phyloP scores from a whole-genome alignment of 2,888 invertebrate species.

The Mesorhabditis spiculigera region DNA sequence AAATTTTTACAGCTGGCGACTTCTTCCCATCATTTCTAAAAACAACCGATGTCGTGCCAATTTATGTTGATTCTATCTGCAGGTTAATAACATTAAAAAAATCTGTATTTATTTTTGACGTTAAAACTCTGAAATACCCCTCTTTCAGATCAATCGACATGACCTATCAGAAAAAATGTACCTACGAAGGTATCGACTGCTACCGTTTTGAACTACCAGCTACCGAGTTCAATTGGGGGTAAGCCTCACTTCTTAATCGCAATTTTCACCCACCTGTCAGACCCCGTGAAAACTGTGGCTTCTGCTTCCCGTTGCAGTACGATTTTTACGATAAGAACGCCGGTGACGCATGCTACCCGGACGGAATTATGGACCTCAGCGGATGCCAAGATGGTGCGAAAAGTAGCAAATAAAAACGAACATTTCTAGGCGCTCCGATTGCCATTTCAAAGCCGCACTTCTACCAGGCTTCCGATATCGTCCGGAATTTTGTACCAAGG shows the following conservation, averaged over 20 bases:
- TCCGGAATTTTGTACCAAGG: constrained; percentile 36
- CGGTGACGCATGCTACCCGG: constrained; percentile 32
- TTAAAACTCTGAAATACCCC: neutral
- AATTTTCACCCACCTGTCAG: constrained; percentile 7
- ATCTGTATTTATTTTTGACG: too few species aligned
- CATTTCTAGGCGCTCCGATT: constrained; percentile 68
- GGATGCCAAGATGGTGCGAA: constrained; percentile 24
- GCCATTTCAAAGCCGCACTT: constrained; percentile 89
- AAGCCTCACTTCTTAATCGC: constrained; percentile 14
- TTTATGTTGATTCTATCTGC: constrained; percentile 86
- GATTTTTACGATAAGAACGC: constrained; percentile 27
- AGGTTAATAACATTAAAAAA: constrained; percentile 61
- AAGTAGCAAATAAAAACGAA: constrained; percentile 5
- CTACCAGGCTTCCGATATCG: constrained; percentile 74
- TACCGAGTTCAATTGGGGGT: constrained; percentile 26
- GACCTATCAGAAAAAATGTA: constrained; percentile 33
- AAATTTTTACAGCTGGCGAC: constrained; percentile 70
- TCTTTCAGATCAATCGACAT: constrained; percentile 29
- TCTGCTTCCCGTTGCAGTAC: constrained; percentile 29
- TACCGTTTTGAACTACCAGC: constrained; percentile 39
- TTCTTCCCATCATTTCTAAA: constrained; percentile 84
- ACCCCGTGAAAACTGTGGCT: constrained; percentile 29
- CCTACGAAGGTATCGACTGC: constrained; percentile 34
- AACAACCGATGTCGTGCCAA: constrained; percentile 72
- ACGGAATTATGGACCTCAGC: constrained; percentile 41